Evolutionary conservation across 2,797 vertebrate species (phyloP), one percentile per base, ranked within the genome.

Genomic region (Pterois miles): DNA sequence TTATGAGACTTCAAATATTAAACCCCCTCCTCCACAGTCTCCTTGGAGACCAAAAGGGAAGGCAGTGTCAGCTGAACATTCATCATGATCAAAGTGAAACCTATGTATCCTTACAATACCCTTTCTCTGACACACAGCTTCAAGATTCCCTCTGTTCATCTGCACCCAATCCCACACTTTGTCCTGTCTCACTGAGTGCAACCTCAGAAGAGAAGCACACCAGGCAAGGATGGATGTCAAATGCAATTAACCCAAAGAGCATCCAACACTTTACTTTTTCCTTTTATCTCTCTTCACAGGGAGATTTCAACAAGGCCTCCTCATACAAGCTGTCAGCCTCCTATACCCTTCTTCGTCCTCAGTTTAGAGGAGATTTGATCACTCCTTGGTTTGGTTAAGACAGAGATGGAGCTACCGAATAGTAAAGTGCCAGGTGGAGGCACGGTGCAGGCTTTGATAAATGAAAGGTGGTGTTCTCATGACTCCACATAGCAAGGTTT

Each of bases 191-290:
- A 86, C 77, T 71, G 67, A 88, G 83, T 50, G 53, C 82, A 88
- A 82, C 87, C 89, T 91, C 85, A 75, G 81, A 88, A 81, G 86
- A 86, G 80, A 88, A 72, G 74, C 71, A 78, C 80, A 85, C 86
- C 69, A 80, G 68, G 85, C 83, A 76, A 82, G 77, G 85, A 91
- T 90, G 82, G 86, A 90, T 92, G 92, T 94, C 92, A 89, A 89
- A 93, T 81, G 82, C 89, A 93, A 94, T 94, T 94, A 95, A 91
- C 89, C 89, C 85, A 86, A 93, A 92, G 85, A 89, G 86, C 84
- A 80, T 86, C 69, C 71, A 81, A 84, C 79, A 81, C 88, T 83
- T 88, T 87, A 64, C 70, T 84, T 86, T 81, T 29, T 65, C 80
- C 89, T 93, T 94, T 92, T 80, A 93, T 94, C 92, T 93, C 68